A percentile compares a stretch with the other conserved stretches of the same genome.
Evolutionary conservation across 1,140 invertebrate genomes (phyloP).

Genomic region (Heterodera schachtii): DNA sequence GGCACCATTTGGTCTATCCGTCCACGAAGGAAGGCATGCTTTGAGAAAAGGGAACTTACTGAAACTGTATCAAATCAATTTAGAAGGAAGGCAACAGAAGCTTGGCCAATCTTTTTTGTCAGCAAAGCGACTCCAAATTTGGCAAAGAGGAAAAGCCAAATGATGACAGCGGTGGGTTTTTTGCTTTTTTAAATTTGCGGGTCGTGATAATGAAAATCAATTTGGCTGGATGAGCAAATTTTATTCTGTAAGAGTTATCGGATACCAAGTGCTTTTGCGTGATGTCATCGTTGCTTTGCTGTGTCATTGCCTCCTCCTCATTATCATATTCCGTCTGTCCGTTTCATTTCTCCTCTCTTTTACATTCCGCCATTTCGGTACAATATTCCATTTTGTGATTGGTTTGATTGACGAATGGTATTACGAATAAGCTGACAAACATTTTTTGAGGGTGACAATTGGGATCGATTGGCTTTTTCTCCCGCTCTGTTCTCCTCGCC

Average conservation of each 20-base stretch:
- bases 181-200: neutral
- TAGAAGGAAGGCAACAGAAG: slow-evolving; percentile 20
- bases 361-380: neutral
- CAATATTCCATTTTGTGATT: neutral
- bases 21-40: slow-evolving; percentile 25
- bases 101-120: slow-evolving; percentile 25
- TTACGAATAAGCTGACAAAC: slow-evolving; percentile 8
- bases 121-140: neutral
- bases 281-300: neutral
- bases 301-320: neutral
- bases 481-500: neutral
- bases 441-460: neutral
- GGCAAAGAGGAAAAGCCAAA: neutral
- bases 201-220: neutral
- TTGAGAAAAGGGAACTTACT: neutral
- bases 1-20: slow-evolving; percentile 35
- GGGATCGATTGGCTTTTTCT: slow-evolving; percentile 10
- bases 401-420: neutral
- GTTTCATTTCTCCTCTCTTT: neutral
- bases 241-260: neutral
- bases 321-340: neutral
- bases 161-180: neutral
- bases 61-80: neutral
- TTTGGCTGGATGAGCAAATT: neutral
- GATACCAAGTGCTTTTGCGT: neutral